Evolutionary conservation across 2,888 invertebrate genomes (phyloP), one percentile per base, ranked within the genome.

Genomic region (Ennomos quercinarius): DNA sequence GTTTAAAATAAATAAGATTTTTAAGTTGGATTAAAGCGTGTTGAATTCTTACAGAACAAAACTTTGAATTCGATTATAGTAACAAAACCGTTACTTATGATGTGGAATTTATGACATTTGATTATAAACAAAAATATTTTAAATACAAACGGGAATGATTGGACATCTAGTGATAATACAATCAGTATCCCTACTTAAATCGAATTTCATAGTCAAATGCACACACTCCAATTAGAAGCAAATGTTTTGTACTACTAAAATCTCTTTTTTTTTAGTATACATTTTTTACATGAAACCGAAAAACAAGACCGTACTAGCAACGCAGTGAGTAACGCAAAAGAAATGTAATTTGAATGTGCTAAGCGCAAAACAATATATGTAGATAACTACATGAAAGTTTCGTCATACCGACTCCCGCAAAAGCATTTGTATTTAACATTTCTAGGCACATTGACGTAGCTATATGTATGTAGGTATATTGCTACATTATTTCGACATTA

Each of bases 401-500:
- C 35, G 27, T 38, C 12, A 45, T 55, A 48, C 50, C 38, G 13
- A 48, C 53, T 48, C 39, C 36, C 34, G 42, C 35, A 10, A 39
- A 45, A 40, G 45, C 40, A 40, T 59, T 45, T 27, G 44, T 49
- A 11, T 41, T 54, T 60, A 42, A 46, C 17, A 51, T 53, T 12
- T 13, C 46, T 46, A 58, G 38, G 35, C 6, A 41, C 41, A 42
- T 10, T 38, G 57, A 59, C 42, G 6, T 6, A 27, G 27, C 43
- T 49, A 56, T 67, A 63, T 41, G 48, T 44, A 44, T 17, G 48
- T 54, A 60, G 51, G 59, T 57, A 60, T 57, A 54, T 51, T 49
- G 73, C 70, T 77, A 81, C 86, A 84, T 87, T 84, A 87, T 86
- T 86, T 82, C 71, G 70, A 80, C 86, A 88, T 88, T 86, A 87